Percentiles rank a stretch among this genome's conserved stretches.
Evolutionary conservation across 2,888 invertebrate genomes (phyloP).

Genomic region (Exephanes ischioxanthus): DNA sequence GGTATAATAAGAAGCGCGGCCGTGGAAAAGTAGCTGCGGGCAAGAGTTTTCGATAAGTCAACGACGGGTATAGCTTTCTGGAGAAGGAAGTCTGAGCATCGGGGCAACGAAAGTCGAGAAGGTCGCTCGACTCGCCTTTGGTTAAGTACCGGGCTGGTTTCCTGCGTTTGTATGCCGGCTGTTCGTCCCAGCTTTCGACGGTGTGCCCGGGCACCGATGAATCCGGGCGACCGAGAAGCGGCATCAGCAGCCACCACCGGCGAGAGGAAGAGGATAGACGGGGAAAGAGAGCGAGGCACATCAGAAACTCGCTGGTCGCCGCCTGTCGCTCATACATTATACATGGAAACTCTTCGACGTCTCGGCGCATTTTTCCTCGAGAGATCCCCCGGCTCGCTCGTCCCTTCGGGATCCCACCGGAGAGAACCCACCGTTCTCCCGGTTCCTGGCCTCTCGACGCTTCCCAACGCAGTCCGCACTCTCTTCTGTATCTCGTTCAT

Average conservation of each 20-base stretch:
- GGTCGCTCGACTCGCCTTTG: conserved; percentile 35
- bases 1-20: not conserved
- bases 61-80: conserved; percentile 19
- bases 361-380: conserved; percentile 74
- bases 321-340: conserved; percentile 77
- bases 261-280: not conserved
- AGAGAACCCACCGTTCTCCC: conserved; percentile 7
- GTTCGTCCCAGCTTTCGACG: conserved; percentile 25
- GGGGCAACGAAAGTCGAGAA: conserved; percentile 44
- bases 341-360: conserved; percentile 79
- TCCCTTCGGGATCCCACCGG: conserved; percentile 48
- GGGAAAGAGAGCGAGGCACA: conserved; percentile 39
- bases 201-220: conserved; percentile 9
- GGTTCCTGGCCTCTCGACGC: conserved; percentile 10
- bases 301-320: conserved; percentile 44
- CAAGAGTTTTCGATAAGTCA: conserved; percentile 46
- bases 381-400: conserved; percentile 66
- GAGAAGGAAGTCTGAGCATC: conserved; percentile 30
- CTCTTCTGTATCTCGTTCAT: not conserved
- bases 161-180: conserved; percentile 44
- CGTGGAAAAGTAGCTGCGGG: conserved; percentile 7
- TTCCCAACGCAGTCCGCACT: not conserved
- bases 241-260: not conserved
- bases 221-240: conserved; percentile 24
- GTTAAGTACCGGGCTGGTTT: conserved; percentile 7